Evolutionary conservation across 2,797 vertebrate genomes (phyloP).

Genomic region (Pipistrellus kuhlii): DNA sequence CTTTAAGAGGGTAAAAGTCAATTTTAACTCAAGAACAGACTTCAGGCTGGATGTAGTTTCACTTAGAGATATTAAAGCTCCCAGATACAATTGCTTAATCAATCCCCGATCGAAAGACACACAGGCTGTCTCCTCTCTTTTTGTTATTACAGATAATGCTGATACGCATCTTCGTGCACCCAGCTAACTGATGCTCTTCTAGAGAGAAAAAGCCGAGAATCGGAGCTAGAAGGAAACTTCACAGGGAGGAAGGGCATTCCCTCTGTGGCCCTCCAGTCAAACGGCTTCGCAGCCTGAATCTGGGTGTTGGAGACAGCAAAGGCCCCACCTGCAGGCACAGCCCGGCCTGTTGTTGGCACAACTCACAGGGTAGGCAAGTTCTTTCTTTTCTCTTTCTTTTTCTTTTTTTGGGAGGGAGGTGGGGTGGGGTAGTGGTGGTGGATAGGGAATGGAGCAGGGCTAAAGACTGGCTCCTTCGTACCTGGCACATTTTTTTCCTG

Average conservation of each 20-base stretch:
- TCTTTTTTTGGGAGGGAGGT: background rate
- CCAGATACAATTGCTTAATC: background rate
- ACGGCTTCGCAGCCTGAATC: background rate
- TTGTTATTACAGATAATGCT: background rate
- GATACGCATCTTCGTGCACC: background rate
- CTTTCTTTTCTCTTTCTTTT: background rate
- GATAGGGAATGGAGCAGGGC: no score
- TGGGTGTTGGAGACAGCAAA: background rate
- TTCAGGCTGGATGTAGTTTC: background rate
- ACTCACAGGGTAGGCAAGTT: background rate
- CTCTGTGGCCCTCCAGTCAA: background rate
- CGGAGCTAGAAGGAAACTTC: background rate
- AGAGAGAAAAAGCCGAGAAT: background rate
- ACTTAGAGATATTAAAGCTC: background rate
- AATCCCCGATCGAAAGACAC: background rate
- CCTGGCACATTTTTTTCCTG: background rate
- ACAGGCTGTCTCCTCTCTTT: background rate
- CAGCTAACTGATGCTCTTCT: background rate
- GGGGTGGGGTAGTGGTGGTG: no score
- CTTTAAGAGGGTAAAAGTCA: constrained; percentile 15
- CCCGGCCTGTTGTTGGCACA: background rate
- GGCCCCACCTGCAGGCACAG: background rate
- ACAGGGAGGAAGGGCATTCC: background rate
- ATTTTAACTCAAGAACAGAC: background rate
- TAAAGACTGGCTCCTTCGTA: background rate